phyloP scores from a whole-genome alignment of 2,797 vertebrate species.

The Pangasius mekongensis region DNA sequence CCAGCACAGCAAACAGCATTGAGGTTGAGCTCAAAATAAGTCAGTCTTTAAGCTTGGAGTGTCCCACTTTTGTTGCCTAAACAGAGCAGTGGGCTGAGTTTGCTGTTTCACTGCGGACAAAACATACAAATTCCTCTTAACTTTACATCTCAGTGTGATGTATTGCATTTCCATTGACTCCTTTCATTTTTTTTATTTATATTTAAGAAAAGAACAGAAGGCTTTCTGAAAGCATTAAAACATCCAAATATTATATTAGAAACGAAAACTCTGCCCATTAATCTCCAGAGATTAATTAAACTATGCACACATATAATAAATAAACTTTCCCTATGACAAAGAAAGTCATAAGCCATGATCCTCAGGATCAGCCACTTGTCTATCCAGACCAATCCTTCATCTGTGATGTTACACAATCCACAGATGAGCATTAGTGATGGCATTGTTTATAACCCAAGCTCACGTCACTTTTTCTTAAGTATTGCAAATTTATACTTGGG shows the following conservation, averaged over 20 bases:
- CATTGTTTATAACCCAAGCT: not conserved
- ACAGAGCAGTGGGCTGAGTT: slow-evolving; percentile 58
- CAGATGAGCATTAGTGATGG: not conserved
- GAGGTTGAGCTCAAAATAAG: slow-evolving; percentile 59
- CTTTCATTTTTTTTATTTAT: not conserved
- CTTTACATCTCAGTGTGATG: slow-evolving; percentile 19
- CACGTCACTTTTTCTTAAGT: not conserved
- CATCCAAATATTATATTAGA: not conserved
- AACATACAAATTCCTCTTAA: slow-evolving; percentile 25
- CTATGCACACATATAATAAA: not conserved
- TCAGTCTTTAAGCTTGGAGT: slow-evolving; percentile 50
- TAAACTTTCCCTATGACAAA: not conserved
- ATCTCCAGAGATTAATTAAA: not conserved
- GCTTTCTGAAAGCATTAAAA: not conserved
- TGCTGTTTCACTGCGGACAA: slow-evolving; percentile 54
- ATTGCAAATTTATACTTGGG: not conserved
- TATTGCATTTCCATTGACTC: slow-evolving; percentile 3
- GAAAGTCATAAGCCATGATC: not conserved
- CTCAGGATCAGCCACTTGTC: not conserved
- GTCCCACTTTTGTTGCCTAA: slow-evolving; percentile 63
- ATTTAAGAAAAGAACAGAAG: not conserved
- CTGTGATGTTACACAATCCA: not conserved
- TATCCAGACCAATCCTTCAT: not conserved
- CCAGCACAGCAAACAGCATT: slow-evolving; percentile 53
- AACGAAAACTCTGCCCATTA: not conserved